phyloP scores from a whole-genome alignment of 2,113 vertebrate genomes.

The Grallaria varia region DNA sequence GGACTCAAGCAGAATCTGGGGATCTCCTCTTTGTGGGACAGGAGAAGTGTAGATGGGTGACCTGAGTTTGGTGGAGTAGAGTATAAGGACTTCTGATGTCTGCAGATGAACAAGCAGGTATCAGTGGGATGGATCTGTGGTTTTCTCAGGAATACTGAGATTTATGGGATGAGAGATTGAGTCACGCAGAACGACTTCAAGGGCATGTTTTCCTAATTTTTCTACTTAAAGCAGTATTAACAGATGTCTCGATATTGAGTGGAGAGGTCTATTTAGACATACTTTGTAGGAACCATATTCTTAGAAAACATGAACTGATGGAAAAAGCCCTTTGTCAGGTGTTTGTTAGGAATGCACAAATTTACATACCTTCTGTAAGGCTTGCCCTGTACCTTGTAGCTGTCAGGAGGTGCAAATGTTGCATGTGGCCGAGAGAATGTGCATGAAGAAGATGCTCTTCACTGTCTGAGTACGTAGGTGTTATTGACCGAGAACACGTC shows the following conservation, averaged over 20 bases:
- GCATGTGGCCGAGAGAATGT: fast-evolving
- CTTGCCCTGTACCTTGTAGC: neutral
- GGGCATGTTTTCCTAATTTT: neutral
- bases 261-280: neutral
- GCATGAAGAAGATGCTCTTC: neutral
- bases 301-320: neutral
- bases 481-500: fast-evolving
- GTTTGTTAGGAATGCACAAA: neutral
- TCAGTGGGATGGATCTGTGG: neutral
- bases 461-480: neutral
- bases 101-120: neutral
- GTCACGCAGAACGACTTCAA: neutral
- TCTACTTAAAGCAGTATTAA: neutral
- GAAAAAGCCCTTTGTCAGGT: neutral
- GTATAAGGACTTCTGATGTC: neutral
- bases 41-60: neutral
- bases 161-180: neutral
- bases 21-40: neutral
- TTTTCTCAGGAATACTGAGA: neutral
- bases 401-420: neutral
- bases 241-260: neutral
- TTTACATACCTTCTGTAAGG: neutral
- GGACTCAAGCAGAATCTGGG: neutral
- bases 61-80: neutral
- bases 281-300: neutral